Evolutionary conservation across 2,797 vertebrate genomes (phyloP).

Genomic region (Pyrocephalus nanus): DNA sequence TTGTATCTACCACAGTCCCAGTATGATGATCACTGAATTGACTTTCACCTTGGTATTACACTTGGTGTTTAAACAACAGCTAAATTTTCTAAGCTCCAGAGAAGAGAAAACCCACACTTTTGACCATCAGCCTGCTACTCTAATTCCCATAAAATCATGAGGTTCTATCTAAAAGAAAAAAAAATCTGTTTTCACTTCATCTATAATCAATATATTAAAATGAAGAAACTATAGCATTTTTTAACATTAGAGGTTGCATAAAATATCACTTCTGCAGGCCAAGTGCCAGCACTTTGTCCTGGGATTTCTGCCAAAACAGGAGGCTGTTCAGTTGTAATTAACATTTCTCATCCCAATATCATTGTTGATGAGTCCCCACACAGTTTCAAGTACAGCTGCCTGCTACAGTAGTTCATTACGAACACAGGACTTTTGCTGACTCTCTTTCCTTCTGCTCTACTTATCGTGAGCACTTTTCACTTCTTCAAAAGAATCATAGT

Average conservation of each 20-base stretch:
- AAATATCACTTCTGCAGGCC: neutral
- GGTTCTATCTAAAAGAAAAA: neutral
- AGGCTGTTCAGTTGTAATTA: conserved; percentile 40
- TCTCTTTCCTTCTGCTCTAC: conserved; percentile 23
- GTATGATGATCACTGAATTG: neutral
- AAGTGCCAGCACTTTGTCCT: conserved; percentile 16
- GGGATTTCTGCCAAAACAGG: conserved; percentile 52
- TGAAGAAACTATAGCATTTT: neutral
- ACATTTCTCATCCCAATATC: conserved; percentile 50
- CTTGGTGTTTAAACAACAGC: neutral
- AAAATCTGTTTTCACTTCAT: neutral
- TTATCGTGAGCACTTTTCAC: neutral
- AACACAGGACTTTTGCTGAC: conserved; percentile 16
- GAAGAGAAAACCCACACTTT: neutral
- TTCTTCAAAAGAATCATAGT: neutral
- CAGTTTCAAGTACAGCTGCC: conserved; percentile 31
- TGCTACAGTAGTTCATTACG: conserved; percentile 4
- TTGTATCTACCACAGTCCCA: neutral
- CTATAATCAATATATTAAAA: neutral
- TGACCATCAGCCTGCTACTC: neutral
- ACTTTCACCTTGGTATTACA: neutral
- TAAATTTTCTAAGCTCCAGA: neutral
- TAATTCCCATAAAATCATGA: neutral
- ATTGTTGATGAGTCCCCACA: conserved; percentile 33
- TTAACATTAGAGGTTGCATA: neutral